These are phyloP conservation scores for Xylophagus ater DNA, from an alignment of 2,888 invertebrate genomes.

Conservation along the genomic window DNA sequence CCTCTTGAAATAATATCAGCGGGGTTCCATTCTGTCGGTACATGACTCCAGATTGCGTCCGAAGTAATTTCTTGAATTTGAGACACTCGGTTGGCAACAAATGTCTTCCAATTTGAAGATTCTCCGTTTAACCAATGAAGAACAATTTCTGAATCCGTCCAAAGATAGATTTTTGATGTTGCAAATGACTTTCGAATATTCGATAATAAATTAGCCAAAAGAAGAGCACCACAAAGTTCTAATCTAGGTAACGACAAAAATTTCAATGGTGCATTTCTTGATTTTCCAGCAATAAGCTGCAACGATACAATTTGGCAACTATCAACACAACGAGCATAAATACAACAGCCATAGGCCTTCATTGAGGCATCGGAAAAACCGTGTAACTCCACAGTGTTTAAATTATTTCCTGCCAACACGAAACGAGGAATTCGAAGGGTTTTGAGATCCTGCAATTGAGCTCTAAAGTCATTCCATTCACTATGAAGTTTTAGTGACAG, in stretches of 20 bases:
- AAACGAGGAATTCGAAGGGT: constrained; percentile 7
- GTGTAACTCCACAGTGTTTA: background rate
- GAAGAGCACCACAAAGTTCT: constrained; percentile 23
- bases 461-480: background rate
- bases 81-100: no score
- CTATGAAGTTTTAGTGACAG: no score
- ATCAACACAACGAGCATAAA: background rate
- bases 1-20: no score
- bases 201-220: no score
- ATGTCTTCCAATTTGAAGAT: no score
- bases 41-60: no score
- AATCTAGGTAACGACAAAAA: constrained; percentile 21
- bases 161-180: no score
- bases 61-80: no score
- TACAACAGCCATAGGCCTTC: background rate
- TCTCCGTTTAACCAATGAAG: no score
- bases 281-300: constrained; percentile 2
- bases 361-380: constrained; percentile 9
- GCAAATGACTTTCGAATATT: no score
- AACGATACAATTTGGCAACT: background rate
- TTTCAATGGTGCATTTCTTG: constrained; percentile 8
- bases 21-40: no score
- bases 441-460: background rate
- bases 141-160: no score
- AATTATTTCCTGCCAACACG: background rate